These are phyloP conservation scores for Drosophila fungiperda DNA, from an alignment of 2,888 invertebrate genomes.

Conservation along the genomic window DNA sequence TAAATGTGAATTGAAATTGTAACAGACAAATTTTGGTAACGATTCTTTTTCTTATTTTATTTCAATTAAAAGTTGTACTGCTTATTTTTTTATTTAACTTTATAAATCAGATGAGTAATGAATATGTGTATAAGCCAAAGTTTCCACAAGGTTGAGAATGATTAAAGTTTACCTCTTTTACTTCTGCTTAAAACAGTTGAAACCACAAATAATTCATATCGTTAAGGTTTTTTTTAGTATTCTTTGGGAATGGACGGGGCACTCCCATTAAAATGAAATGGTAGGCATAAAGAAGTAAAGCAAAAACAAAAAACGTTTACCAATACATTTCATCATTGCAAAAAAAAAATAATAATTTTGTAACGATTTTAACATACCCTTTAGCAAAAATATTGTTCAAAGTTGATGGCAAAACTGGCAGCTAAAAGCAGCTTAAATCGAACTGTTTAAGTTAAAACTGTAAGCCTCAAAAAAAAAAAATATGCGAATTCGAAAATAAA, in stretches of 20 bases:
- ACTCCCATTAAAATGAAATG: slow-evolving; percentile 1
- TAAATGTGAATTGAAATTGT: not conserved
- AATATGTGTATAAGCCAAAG: not conserved
- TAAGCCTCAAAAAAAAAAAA: not conserved
- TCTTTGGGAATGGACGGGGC: not conserved
- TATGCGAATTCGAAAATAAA: not conserved
- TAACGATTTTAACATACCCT: slow-evolving; percentile 1
- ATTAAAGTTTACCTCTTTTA: not conserved
- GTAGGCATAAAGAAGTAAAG: not conserved
- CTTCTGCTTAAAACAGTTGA: not conserved
- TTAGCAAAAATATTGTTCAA: not conserved
- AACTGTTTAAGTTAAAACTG: not conserved
- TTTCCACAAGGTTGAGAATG: not conserved
- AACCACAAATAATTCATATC: not conserved
- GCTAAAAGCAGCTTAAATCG: not conserved
- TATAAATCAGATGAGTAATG: not conserved
- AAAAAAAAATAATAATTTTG: not conserved
- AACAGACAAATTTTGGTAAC: not conserved
- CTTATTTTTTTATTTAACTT: not conserved
- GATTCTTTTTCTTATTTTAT: not conserved
- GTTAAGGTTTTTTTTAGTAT: not conserved
- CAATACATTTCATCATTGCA: slow-evolving; percentile 8
- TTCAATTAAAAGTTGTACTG: not conserved
- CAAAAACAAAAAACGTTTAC: slow-evolving; percentile 6
- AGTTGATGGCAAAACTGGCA: not conserved